phyloP scores from a whole-genome alignment of 2,888 invertebrate genomes.

The Allolobophora icterica region DNA sequence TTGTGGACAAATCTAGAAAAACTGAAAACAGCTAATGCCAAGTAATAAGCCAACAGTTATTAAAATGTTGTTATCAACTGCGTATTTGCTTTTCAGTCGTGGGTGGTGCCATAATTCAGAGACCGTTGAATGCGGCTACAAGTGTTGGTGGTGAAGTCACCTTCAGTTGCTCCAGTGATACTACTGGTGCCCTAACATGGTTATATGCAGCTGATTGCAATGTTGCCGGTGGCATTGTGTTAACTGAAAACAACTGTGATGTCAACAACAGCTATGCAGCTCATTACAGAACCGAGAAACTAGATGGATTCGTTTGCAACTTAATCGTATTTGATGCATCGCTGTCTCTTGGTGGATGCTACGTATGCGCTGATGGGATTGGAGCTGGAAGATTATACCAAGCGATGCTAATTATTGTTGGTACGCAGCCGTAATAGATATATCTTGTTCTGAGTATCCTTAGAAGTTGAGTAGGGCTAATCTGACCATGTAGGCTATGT shows the following conservation, averaged over 20 bases:
- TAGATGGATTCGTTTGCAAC: neutral
- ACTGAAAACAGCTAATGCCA: too few relatives aligned
- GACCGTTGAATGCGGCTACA: neutral
- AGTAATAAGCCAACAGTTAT: too few relatives aligned
- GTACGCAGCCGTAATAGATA: neutral
- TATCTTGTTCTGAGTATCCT: too few relatives aligned
- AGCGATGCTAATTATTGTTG: neutral
- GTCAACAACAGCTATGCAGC: neutral
- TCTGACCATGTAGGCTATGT: too few relatives aligned
- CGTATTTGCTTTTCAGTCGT: neutral
- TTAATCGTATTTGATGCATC: neutral
- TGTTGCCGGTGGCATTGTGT: too few relatives aligned
- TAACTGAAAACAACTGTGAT: neutral
- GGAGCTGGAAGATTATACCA: neutral
- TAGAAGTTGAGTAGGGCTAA: too few relatives aligned
- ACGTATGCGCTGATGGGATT: neutral
- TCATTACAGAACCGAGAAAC: slow-evolving; percentile 11
- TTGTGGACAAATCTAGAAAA: too few relatives aligned
- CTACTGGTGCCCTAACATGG: neutral
- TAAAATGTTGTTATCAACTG: too few relatives aligned
- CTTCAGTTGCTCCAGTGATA: neutral
- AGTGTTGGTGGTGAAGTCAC: neutral
- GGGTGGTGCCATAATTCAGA: neutral
- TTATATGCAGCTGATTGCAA: neutral
- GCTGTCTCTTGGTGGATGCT: neutral